These are phyloP conservation scores for Entomobrya proxima DNA, from an alignment of 2,888 invertebrate species.

Conservation along the genomic window DNA sequence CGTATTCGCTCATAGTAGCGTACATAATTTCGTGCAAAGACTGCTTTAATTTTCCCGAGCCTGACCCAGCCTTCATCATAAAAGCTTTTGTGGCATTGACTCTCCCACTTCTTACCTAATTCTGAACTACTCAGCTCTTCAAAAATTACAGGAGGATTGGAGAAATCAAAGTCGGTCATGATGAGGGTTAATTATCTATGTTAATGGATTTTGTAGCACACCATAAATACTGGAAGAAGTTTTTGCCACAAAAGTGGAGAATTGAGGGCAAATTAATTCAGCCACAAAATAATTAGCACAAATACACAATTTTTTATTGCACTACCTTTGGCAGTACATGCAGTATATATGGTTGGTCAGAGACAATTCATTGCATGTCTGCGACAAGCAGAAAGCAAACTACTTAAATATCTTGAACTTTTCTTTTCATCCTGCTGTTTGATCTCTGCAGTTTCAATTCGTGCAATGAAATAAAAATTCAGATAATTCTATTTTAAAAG, in stretches of 20 bases:
- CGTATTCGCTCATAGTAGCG: slow-evolving; percentile 77
- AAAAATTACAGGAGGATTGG: slow-evolving; percentile 43
- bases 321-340: too few relatives aligned
- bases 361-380: too few relatives aligned
- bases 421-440: background rate
- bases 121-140: slow-evolving; percentile 41
- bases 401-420: too few relatives aligned
- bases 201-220: background rate
- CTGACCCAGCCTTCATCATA: slow-evolving; percentile 59
- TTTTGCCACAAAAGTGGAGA: too few relatives aligned
- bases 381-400: too few relatives aligned
- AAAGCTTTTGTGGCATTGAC: slow-evolving; percentile 32
- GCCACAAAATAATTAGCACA: too few relatives aligned
- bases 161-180: slow-evolving; percentile 55
- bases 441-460: background rate
- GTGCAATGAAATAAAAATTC: background rate
- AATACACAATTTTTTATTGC: too few relatives aligned
- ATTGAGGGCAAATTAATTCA: too few relatives aligned
- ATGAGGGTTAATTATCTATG: background rate
- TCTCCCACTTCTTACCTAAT: slow-evolving; percentile 48
- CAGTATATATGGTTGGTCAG: too few relatives aligned
- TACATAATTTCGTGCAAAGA: slow-evolving; percentile 68
- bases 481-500: background rate
- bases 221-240: too few relatives aligned
- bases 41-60: slow-evolving; percentile 58